Evolutionary conservation across 2,113 vertebrate genomes (phyloP), one percentile per base, ranked within the genome.

Genomic region (Pterocles orientalis): DNA sequence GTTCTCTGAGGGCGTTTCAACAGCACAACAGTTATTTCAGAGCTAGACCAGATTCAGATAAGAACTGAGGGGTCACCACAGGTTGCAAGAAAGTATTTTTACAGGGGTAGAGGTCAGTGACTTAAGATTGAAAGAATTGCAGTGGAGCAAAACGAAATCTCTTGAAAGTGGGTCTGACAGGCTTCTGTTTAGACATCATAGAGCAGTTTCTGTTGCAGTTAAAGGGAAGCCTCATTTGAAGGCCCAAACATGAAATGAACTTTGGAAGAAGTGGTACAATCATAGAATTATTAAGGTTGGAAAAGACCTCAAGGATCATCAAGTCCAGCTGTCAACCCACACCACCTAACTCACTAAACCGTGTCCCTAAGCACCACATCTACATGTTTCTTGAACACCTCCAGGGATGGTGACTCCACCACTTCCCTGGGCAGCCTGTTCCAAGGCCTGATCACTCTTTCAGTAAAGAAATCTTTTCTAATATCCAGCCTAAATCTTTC

Each of bases 211-310:
- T 72, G 25, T 34, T 65, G 58, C 34, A 71, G 14, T 7, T 48
- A 53, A 88, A 77, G 19, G 23, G 33, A 36, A 58, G 71, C 34
- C 41, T 95, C 56, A 13, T 58, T 58, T 58, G 54, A 87, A 75
- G 70, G 47, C 51, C 25, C 82, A 73, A 50, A 58, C 2, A 5
- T 33, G 31, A 95, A 88, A 75, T 81, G 45, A 81, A 12, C 68
- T 88, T 90, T 83, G 62, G 54, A 81, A 81, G 66, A 90, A 82
- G 72, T 77, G 39, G 50, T 79, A 70, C 45, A 76, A 87, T 41
- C 41, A 41, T 41, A 14, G 41, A 41, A 41, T 41, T 12, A 14
- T 41, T 41, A 41, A 41, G 41, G 41, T 14, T 41, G 41, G 41
- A 41, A 41, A 41, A 41, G 41, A 41, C 41, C 41, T 41, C 41